A percentile compares a stretch with the other conserved stretches of the same genome.
Conservation (phyloP, 2,888 invertebrate species). For the Unio delphinus region DNA sequence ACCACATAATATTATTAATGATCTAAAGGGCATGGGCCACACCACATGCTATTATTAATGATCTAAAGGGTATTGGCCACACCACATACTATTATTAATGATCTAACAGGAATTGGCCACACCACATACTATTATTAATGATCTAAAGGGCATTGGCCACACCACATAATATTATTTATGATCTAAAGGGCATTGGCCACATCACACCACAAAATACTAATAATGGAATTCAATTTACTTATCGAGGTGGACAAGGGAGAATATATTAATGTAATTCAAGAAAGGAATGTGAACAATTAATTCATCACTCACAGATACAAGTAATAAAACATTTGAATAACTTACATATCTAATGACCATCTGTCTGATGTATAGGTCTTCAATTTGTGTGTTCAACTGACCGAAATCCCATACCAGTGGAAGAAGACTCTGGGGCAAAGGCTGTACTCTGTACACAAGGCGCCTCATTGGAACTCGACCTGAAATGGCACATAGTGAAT, state of each 20-base stretch:
- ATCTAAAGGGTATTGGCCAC: no score
- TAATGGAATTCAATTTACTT: no score
- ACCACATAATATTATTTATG: no score
- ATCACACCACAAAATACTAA: background rate
- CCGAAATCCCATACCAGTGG: slow-evolving; percentile 67
- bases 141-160: no score
- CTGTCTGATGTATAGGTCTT: slow-evolving; percentile 56
- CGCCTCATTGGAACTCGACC: slow-evolving; percentile 62
- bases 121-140: background rate
- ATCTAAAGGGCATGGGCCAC: no score
- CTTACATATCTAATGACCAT: slow-evolving; percentile 56
- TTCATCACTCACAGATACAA: no score
- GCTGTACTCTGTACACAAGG: slow-evolving; percentile 63
- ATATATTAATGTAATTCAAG: no score
- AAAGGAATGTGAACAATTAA: no score
- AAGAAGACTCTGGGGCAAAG: slow-evolving; percentile 59
- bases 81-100: background rate
- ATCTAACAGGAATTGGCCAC: no score
- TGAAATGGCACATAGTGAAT: slow-evolving; percentile 1
- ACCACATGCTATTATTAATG: no score
- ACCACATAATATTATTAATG: background rate
- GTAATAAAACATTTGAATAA: background rate
- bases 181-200: no score
- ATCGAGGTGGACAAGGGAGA: no score
- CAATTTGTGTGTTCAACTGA: slow-evolving; percentile 43